These are phyloP conservation scores for Trachelus iudaicus DNA, from an alignment of 2,888 invertebrate genomes.

Conservation along the genomic window DNA sequence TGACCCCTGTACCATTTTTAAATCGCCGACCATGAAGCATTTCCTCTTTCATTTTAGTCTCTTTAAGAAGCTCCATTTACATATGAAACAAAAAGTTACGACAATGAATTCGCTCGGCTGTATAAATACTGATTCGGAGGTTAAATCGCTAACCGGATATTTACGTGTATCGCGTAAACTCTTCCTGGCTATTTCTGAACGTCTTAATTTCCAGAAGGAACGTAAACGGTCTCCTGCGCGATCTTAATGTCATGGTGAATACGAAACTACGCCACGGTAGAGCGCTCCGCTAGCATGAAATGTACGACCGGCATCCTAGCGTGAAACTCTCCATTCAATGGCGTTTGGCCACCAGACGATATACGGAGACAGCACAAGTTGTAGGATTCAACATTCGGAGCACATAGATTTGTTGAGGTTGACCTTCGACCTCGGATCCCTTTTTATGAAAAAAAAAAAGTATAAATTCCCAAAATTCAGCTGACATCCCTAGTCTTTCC, in stretches of 20 bases:
- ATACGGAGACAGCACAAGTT: constrained; percentile 28
- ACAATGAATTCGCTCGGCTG: neutral
- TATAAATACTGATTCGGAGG: neutral
- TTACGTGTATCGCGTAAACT: neutral
- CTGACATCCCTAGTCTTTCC: neutral
- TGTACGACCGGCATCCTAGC: constrained; percentile 49
- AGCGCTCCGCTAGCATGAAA: constrained; percentile 30
- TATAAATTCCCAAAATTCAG: neutral
- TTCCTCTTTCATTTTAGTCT: neutral
- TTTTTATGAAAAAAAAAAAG: neutral
- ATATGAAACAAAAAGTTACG: neutral
- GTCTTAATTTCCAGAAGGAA: neutral
- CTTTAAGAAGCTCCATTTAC: neutral
- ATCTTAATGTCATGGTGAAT: constrained; percentile 24
- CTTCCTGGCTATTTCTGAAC: neutral
- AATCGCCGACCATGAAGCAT: neutral
- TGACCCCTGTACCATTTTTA: neutral
- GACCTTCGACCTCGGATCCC: constrained; percentile 7
- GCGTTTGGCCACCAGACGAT: constrained; percentile 32
- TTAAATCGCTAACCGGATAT: neutral
- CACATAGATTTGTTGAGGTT: constrained; percentile 30
- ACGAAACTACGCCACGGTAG: constrained; percentile 22
- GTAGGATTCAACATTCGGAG: constrained; percentile 36
- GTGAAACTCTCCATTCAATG: constrained; percentile 56
- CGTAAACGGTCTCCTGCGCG: neutral